These are phyloP conservation scores for Rhopalosiphum nymphaeae DNA, from an alignment of 2,888 invertebrate genomes.

Conservation along the genomic window DNA sequence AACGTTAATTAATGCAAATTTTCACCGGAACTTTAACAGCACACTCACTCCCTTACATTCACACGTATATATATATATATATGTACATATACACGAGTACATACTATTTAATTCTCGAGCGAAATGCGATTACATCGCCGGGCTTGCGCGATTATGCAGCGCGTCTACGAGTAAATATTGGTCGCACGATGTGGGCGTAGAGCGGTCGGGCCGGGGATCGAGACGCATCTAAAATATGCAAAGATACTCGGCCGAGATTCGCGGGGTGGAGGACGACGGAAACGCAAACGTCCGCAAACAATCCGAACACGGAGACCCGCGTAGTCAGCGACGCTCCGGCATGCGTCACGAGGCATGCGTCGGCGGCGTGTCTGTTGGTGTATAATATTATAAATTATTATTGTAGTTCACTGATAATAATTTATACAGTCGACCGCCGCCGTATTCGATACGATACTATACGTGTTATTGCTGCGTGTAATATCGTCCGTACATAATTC, in stretches of 20 bases:
- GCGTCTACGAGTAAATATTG: background rate
- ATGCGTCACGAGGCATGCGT: background rate
- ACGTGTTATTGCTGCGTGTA: background rate
- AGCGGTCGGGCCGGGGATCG: background rate
- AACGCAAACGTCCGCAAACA: constrained; percentile 17
- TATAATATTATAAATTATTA: background rate
- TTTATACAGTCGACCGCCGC: background rate
- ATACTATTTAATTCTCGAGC: background rate
- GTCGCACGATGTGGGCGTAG: background rate
- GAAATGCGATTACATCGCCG: background rate
- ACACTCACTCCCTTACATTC: background rate
- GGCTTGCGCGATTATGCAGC: background rate
- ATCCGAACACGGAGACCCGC: background rate
- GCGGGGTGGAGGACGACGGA: background rate
- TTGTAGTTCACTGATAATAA: background rate
- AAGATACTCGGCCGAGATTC: background rate
- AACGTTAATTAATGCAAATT: constrained; percentile 11
- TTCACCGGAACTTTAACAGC: background rate
- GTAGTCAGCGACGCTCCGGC: no score
- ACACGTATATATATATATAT: background rate
- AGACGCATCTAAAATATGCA: constrained; percentile 13
- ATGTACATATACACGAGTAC: background rate
- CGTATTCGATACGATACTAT: background rate
- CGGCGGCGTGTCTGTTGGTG: background rate
- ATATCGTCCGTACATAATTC: background rate